Evolutionary conservation across 2,888 invertebrate genomes (phyloP).

Genomic region (Ectemnius lituratus): DNA sequence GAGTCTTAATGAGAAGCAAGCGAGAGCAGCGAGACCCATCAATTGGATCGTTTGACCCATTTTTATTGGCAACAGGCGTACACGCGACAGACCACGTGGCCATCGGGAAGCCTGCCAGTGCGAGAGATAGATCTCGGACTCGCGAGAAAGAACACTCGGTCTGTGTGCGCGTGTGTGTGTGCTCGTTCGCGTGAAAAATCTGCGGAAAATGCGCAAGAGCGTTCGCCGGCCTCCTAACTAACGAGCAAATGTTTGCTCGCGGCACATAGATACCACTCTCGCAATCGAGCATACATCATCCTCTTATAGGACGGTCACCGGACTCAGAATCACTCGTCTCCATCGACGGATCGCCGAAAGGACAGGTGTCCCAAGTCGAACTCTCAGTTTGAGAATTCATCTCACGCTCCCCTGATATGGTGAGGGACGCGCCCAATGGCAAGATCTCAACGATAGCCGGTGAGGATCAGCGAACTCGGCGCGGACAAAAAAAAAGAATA

Average conservation of each 20-base stretch:
- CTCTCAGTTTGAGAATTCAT: neutral
- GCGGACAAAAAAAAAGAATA: neutral
- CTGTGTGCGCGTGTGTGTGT: neutral
- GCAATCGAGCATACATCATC: neutral
- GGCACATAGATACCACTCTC: neutral
- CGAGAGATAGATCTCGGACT: slow-evolving; percentile 2
- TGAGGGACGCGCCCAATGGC: slow-evolving; percentile 10
- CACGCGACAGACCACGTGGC: slow-evolving; percentile 10
- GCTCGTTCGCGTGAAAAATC: neutral
- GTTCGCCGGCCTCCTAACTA: neutral
- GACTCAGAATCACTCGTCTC: too few relatives aligned
- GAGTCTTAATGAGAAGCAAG: slow-evolving; percentile 23
- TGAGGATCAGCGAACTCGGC: slow-evolving; percentile 24
- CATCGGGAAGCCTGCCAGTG: slow-evolving; percentile 42
- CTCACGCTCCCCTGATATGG: slow-evolving; percentile 16
- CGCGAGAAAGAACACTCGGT: neutral
- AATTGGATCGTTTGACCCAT: slow-evolving; percentile 69
- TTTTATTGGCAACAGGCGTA: slow-evolving; percentile 60
- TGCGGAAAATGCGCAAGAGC: slow-evolving; percentile 21
- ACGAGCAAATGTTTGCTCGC: neutral
- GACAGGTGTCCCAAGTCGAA: neutral
- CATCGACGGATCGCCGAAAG: neutral
- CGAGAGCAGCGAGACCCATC: slow-evolving; percentile 18
- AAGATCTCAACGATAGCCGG: slow-evolving; percentile 48
- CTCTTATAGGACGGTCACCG: too few relatives aligned